Conservation (phyloP, 2,888 invertebrate species). For the Drosophila recens region DNA sequence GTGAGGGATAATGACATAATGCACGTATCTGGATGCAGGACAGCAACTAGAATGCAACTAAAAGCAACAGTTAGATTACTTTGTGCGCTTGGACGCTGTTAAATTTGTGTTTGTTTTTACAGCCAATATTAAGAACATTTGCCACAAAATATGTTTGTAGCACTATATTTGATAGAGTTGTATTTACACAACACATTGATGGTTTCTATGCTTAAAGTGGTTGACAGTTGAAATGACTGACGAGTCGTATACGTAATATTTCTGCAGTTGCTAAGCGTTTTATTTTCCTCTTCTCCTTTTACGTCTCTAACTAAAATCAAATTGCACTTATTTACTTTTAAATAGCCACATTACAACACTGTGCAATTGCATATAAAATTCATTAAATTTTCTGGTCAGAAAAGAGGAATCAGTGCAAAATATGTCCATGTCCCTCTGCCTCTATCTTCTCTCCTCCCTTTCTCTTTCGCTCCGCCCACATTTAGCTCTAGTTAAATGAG, state of each 20-base stretch:
- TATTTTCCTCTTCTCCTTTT: background rate
- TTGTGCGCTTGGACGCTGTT: slow-evolving; percentile 1
- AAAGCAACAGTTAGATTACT: background rate
- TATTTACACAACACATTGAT: too few species aligned
- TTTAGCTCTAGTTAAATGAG: slow-evolving; percentile 30
- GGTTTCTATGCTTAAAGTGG: too few species aligned
- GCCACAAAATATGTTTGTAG: slow-evolving; percentile 7
- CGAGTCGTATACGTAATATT: background rate
- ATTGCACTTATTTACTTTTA: slow-evolving; percentile 35
- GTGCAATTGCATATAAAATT: slow-evolving; percentile 20
- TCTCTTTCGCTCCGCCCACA: too few species aligned
- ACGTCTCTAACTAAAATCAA: slow-evolving; percentile 10
- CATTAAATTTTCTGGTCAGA: background rate
- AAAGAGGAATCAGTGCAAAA: slow-evolving; percentile 34
- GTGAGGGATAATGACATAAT: slow-evolving; percentile 49
- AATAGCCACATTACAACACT: slow-evolving; percentile 25
- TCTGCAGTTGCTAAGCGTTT: background rate
- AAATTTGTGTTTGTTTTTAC: slow-evolving; percentile 28
- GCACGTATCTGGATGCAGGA: slow-evolving; percentile 14
- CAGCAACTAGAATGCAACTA: slow-evolving; percentile 35
- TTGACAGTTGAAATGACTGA: too few species aligned
- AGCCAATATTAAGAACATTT: slow-evolving; percentile 2
- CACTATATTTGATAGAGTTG: background rate
- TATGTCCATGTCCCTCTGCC: slow-evolving; percentile 3
- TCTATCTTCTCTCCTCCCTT: background rate